These are phyloP conservation scores for Rousettus madagascariensis DNA, from an alignment of 2,797 vertebrate genomes.

Conservation along the genomic window DNA sequence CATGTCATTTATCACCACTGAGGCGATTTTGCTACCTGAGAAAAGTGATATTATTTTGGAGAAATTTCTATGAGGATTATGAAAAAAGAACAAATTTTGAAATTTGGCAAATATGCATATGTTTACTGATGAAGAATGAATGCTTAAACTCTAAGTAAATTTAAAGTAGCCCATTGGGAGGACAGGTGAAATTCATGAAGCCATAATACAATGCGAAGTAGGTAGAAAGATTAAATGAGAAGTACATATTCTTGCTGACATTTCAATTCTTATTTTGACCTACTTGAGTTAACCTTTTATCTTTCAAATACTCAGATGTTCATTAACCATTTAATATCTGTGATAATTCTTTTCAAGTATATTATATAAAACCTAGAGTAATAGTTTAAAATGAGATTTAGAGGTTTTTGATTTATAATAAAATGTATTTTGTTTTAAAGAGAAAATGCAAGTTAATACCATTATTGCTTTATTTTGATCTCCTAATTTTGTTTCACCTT, in stretches of 20 bases:
- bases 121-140: not conserved
- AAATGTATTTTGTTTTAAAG: not conserved
- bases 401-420: not conserved
- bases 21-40: not conserved
- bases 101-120: not conserved
- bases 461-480: not conserved
- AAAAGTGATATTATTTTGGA: not conserved
- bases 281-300: not conserved
- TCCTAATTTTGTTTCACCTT: not conserved
- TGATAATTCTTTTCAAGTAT: not conserved
- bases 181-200: not conserved
- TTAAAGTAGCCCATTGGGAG: not conserved
- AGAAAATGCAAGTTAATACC: not conserved
- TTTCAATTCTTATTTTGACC: not conserved
- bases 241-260: not conserved
- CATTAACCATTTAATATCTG: not conserved
- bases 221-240: not conserved
- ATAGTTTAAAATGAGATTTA: not conserved
- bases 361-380: not conserved
- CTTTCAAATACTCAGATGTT: not conserved
- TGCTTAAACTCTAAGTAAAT: not conserved
- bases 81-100: not conserved
- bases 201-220: not conserved
- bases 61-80: not conserved
- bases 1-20: not conserved